phyloP scores from a whole-genome alignment of 92 coral and sea anemone species.

The Micromussa lordhowensis region DNA sequence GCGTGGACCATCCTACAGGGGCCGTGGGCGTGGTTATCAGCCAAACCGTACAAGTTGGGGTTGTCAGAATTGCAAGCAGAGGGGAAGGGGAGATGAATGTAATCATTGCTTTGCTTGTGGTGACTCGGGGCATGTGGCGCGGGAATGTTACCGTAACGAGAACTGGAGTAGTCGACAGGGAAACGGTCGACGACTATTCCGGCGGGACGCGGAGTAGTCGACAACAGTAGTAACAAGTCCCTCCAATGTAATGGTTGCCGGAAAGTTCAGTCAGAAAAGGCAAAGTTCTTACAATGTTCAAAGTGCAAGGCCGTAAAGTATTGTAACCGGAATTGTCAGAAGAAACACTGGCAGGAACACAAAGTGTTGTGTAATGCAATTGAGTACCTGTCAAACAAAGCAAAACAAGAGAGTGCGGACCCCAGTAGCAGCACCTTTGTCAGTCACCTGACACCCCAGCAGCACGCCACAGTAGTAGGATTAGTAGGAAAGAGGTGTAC shows the following conservation, averaged over 20 bases:
- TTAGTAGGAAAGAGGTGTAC: too few species aligned
- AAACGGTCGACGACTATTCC: slow-evolving; percentile 65
- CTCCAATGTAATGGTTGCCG: slow-evolving; percentile 46
- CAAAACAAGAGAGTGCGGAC: too few species aligned
- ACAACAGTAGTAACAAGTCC: slow-evolving; percentile 41
- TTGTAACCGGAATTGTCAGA: too few species aligned
- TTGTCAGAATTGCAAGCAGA: slow-evolving; percentile 49
- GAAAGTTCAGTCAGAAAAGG: slow-evolving; percentile 17
- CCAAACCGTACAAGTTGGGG: slow-evolving; percentile 42
- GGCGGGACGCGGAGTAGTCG: slow-evolving; percentile 74
- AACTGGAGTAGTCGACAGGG: slow-evolving; percentile 37
- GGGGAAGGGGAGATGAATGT: slow-evolving; percentile 62
- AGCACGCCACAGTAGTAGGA: too few species aligned
- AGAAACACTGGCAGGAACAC: too few species aligned
- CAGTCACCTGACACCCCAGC: too few species aligned
- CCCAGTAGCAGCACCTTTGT: too few species aligned
- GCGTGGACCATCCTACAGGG: slow-evolving; percentile 16
- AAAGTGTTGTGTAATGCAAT: too few species aligned
- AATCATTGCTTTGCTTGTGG: slow-evolving; percentile 70
- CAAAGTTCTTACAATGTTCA: too few species aligned
- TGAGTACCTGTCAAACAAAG: too few species aligned
- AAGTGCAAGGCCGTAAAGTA: too few species aligned
- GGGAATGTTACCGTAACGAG: slow-evolving; percentile 33
- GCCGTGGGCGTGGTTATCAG: slow-evolving; percentile 27
- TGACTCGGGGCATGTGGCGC: slow-evolving; percentile 53